Percentiles rank a stretch among this genome's conserved stretches.
These are phyloP conservation scores for Ovis canadensis DNA, from an alignment of 2,113 vertebrate species.

Conservation along the genomic window DNA sequence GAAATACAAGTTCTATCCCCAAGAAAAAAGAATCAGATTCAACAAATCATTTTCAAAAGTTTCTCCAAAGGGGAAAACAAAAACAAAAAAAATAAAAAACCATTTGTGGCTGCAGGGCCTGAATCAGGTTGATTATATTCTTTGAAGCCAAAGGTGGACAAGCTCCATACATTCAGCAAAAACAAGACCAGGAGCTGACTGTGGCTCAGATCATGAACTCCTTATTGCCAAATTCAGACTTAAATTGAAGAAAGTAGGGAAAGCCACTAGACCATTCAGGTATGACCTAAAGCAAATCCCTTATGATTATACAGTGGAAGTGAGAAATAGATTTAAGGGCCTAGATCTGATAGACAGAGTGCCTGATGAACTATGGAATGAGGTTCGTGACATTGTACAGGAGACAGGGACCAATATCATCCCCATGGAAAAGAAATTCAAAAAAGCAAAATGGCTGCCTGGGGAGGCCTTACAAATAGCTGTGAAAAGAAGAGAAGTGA, in stretches of 20 bases:
- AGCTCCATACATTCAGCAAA: not conserved
- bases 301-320: not conserved
- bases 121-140: not conserved
- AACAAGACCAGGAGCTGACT: not conserved
- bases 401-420: not conserved
- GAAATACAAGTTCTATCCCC: constrained; percentile 31
- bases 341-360: not conserved
- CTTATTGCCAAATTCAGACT: not conserved
- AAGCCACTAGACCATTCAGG: not conserved
- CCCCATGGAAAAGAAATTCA: not conserved
- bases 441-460: not conserved
- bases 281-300: not conserved
- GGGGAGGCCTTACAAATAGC: not conserved
- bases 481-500: rapidly evolving
- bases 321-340: not conserved
- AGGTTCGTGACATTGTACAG: not conserved
- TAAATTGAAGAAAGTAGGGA: not conserved
- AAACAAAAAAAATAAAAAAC: not conserved
- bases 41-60: constrained; percentile 42
- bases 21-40: constrained; percentile 41
- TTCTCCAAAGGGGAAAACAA: not conserved
- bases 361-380: not conserved
- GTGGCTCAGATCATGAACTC: not conserved
- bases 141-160: not conserved
- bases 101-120: constrained; percentile 53